A percentile compares a stretch with the other conserved stretches of the same genome.
These are phyloP conservation scores for Copsychus sechellarum DNA, from an alignment of 2,113 vertebrate species.

Conservation along the genomic window DNA sequence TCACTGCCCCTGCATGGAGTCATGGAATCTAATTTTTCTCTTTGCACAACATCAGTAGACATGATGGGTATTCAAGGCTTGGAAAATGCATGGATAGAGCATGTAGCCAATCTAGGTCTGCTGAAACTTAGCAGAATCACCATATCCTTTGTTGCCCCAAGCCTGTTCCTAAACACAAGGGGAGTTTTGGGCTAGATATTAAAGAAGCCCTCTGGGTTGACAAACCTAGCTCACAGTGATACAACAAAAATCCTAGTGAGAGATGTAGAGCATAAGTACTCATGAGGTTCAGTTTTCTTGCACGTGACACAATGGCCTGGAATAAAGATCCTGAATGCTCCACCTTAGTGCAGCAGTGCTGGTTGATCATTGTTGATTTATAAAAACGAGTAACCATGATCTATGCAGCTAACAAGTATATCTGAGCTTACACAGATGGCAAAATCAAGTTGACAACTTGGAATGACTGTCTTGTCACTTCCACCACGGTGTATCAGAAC, in stretches of 20 bases:
- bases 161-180: background rate
- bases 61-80: background rate
- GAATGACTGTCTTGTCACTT: background rate
- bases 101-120: background rate
- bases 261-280: background rate
- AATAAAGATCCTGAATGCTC: background rate
- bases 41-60: background rate
- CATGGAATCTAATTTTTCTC: background rate
- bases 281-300: background rate
- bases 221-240: background rate
- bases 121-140: background rate
- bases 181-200: background rate
- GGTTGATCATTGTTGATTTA: background rate
- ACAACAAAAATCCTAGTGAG: background rate
- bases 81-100: background rate
- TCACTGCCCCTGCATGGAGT: background rate
- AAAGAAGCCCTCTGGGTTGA: background rate
- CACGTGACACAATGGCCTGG: background rate
- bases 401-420: background rate
- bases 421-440: background rate
- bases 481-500: background rate
- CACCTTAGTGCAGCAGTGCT: background rate
- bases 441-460: background rate
- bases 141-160: background rate
- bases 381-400: background rate